phyloP scores from a whole-genome alignment of 2,113 vertebrate species.

The Struthidea cinerea region DNA sequence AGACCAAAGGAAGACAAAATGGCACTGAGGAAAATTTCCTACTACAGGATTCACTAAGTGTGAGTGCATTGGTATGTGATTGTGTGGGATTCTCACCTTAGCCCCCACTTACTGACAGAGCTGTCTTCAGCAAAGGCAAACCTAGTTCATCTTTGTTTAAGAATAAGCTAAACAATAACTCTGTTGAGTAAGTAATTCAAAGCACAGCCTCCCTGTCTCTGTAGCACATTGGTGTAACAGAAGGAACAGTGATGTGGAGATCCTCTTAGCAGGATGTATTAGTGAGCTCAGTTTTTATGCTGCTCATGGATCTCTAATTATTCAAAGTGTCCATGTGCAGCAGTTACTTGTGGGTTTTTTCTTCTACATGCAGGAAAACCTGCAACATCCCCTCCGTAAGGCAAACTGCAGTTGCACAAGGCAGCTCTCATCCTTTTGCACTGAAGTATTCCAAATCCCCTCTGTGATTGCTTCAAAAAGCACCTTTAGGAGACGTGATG shows the following conservation, averaged over 20 bases:
- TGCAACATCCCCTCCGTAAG: neutral
- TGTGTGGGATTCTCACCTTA: neutral
- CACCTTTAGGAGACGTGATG: neutral
- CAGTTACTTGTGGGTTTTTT: neutral
- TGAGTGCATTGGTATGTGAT: neutral
- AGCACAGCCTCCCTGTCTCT: neutral
- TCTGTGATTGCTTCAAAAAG: neutral
- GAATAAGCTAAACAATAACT: neutral
- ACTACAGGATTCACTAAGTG: neutral
- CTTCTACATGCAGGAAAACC: neutral
- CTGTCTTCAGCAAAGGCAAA: neutral
- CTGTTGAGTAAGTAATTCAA: neutral
- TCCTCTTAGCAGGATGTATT: neutral
- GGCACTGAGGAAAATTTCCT: neutral
- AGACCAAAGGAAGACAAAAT: neutral
- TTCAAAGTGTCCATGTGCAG: neutral
- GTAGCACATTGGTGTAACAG: neutral
- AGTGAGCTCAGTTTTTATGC: neutral
- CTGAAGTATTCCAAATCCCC: neutral
- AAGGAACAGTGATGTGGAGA: neutral
- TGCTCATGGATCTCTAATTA: neutral
- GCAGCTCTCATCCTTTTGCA: neutral
- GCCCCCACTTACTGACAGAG: neutral
- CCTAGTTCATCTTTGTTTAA: neutral
- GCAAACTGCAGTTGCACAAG: neutral